Conservation (phyloP, 2,113 vertebrate genomes). For the Hydropotes inermis region DNA sequence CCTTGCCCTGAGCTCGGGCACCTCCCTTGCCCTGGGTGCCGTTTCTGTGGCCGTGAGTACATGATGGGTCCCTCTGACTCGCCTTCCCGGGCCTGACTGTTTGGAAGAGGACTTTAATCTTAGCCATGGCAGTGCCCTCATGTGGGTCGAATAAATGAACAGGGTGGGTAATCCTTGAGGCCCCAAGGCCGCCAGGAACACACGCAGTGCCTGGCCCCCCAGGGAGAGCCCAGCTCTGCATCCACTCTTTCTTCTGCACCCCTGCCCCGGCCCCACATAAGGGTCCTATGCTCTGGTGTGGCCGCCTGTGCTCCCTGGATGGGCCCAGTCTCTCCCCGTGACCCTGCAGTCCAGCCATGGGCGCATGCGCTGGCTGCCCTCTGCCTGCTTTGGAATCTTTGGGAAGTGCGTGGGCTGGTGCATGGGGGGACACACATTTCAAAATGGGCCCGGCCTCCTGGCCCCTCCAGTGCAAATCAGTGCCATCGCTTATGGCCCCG, state of each 20-base stretch:
- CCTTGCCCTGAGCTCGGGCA: background rate
- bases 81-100: background rate
- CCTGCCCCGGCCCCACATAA: background rate
- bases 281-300: background rate
- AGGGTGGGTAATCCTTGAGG: background rate
- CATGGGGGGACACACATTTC: background rate
- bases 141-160: background rate
- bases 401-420: background rate
- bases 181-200: background rate
- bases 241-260: background rate
- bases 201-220: background rate
- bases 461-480: background rate
- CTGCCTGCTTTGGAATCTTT: background rate
- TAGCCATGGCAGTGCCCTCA: background rate
- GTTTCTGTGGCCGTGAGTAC: background rate
- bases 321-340: background rate
- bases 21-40: background rate
- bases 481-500: accelerated
- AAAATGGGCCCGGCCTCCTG: background rate
- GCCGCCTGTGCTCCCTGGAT: background rate
- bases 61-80: background rate
- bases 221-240: background rate
- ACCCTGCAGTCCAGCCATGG: background rate
- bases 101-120: background rate
- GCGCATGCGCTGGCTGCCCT: background rate